A percentile compares a stretch with the other conserved stretches of the same genome.
Evolutionary conservation across 2,888 invertebrate species (phyloP).

Genomic region (Parapristionchus giblindavisi): DNA sequence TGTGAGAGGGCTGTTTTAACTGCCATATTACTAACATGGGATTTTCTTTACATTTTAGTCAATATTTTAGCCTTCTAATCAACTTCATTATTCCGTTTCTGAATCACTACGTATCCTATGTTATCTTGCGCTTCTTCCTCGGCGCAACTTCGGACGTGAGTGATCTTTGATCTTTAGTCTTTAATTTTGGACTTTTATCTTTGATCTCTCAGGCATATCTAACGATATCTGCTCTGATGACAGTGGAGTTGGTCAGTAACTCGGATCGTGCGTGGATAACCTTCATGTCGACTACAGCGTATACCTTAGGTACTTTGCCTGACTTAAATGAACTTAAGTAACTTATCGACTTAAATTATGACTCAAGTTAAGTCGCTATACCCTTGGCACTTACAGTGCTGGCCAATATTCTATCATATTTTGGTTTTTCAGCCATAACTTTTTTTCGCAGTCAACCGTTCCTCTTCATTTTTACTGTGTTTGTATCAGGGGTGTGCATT

Average conservation of each 20-base stretch:
- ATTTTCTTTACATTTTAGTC: neutral
- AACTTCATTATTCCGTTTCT: constrained; percentile 13
- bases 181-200: neutral
- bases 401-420: no score
- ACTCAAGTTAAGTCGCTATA: no score
- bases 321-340: neutral
- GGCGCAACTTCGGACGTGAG: constrained; percentile 20
- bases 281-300: neutral
- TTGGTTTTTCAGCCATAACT: no score
- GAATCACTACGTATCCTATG: neutral
- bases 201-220: constrained; percentile 1
- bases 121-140: constrained; percentile 20
- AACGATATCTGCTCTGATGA: constrained; percentile 28
- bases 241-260: constrained; percentile 24
- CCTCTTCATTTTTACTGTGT: no score
- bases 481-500: no score
- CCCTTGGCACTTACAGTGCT: no score
- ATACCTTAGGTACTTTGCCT: constrained; percentile 4
- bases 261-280: constrained; percentile 6
- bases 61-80: constrained; percentile 16
- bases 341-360: neutral
- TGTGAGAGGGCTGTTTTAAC: no score
- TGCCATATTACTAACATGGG: no score
- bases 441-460: no score
- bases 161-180: neutral